Conservation (phyloP, 2,797 vertebrate species). For the Sorex maritimensis region DNA sequence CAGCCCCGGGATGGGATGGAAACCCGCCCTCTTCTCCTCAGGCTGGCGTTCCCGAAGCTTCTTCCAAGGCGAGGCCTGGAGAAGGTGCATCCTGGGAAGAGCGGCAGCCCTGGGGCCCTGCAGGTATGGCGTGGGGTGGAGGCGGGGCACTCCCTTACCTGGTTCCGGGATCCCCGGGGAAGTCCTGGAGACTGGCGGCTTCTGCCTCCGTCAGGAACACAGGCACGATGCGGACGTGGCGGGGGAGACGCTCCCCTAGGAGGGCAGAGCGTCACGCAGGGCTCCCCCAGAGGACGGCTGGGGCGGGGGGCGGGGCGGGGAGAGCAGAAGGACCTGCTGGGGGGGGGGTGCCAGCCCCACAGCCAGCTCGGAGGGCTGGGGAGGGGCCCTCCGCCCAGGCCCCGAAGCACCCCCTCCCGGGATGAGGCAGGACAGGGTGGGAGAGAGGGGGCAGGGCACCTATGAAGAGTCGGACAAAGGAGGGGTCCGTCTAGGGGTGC, state of each 20-base stretch:
- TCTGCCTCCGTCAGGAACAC: constrained; percentile 94
- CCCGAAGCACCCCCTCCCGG: background rate
- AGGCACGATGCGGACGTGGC: constrained; percentile 84
- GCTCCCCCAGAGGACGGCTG: background rate
- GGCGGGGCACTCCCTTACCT: constrained; percentile 88
- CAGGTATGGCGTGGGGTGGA: rapidly evolving
- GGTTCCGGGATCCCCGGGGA: constrained; percentile 89
- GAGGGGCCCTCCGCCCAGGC: background rate
- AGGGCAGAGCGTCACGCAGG: background rate
- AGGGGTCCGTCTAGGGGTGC: too few relatives aligned
- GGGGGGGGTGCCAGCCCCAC: rapidly evolving
- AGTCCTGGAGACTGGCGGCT: constrained; percentile 89
- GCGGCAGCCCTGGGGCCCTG: rapidly evolving
- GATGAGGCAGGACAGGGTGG: background rate
- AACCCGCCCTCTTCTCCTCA: background rate
- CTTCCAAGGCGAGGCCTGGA: rapidly evolving
- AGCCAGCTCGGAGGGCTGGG: background rate
- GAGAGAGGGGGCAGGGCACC: background rate
- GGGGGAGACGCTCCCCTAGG: constrained; percentile 74
- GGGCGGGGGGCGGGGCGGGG: background rate
- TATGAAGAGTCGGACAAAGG: too few relatives aligned
- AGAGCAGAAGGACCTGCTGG: rapidly evolving
- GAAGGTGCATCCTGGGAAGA: background rate
- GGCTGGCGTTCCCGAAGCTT: background rate
- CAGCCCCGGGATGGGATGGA: background rate